phyloP scores from a whole-genome alignment of 2,888 invertebrate genomes.

The Pogonocherus hispidulus region DNA sequence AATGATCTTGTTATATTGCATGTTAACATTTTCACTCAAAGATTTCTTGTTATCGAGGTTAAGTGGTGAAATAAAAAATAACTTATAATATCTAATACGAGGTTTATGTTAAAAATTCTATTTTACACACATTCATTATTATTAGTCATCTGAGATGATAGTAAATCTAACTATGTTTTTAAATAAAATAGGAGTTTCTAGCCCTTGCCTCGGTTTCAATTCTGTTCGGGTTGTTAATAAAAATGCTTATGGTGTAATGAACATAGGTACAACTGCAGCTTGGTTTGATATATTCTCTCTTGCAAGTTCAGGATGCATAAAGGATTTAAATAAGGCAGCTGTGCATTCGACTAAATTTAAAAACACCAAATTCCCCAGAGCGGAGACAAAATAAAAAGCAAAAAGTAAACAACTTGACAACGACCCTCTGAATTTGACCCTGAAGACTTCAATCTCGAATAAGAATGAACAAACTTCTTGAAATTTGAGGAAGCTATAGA shows the following conservation, averaged over 20 bases:
- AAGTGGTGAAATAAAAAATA: too few relatives aligned
- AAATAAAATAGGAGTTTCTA: too few relatives aligned
- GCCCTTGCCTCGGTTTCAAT: too few relatives aligned
- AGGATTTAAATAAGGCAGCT: background rate
- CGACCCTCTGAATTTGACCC: constrained; percentile 27
- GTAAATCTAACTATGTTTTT: too few relatives aligned
- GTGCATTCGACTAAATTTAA: constrained; percentile 17
- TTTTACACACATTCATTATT: too few relatives aligned
- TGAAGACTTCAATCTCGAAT: constrained; percentile 25
- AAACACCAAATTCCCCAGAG: constrained; percentile 5
- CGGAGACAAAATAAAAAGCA: constrained; percentile 13
- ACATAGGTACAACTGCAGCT: background rate
- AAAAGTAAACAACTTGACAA: constrained; percentile 23
- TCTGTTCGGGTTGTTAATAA: too few relatives aligned
- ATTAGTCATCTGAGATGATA: too few relatives aligned
- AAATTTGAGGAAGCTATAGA: constrained; percentile 17
- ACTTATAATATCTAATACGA: too few relatives aligned
- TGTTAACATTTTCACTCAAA: too few relatives aligned
- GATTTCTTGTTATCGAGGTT: too few relatives aligned
- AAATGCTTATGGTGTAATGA: background rate
- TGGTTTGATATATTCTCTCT: background rate
- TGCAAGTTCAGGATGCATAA: constrained; percentile 5
- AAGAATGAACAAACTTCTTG: constrained; percentile 24
- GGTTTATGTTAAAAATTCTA: too few relatives aligned
- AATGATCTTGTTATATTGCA: too few relatives aligned